Evolutionary conservation across 2,888 invertebrate genomes (phyloP).

Genomic region (Cheiracanthium punctorium): DNA sequence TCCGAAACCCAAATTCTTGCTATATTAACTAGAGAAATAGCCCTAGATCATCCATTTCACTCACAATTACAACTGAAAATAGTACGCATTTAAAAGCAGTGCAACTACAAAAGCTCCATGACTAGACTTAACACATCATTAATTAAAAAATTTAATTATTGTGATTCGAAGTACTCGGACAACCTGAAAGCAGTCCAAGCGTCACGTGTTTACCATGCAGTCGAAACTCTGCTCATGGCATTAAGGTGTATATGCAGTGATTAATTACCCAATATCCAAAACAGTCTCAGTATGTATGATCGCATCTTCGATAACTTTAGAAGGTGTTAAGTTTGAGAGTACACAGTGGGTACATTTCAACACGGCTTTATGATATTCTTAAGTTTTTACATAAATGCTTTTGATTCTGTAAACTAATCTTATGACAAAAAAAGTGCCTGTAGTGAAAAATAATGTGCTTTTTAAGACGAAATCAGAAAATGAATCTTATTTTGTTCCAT

Average conservation of each 20-base stretch:
- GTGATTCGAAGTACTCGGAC: neutral
- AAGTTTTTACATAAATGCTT: too few species aligned
- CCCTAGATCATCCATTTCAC: neutral
- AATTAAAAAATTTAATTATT: conserved; percentile 12
- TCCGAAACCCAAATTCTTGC: neutral
- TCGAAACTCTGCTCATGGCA: neutral
- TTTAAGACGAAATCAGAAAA: too few species aligned
- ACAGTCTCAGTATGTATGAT: too few species aligned
- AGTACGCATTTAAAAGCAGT: neutral
- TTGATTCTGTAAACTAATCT: too few species aligned
- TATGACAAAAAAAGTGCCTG: too few species aligned
- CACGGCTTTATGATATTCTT: too few species aligned
- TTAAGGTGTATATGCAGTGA: neutral
- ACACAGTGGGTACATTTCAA: too few species aligned
- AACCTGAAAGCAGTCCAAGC: neutral
- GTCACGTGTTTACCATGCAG: neutral
- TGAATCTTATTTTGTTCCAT: too few species aligned
- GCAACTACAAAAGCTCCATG: neutral
- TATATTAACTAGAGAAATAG: neutral
- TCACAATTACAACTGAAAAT: neutral
- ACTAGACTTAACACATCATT: neutral
- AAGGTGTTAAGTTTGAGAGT: too few species aligned
- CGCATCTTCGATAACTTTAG: too few species aligned
- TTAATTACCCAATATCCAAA: neutral
- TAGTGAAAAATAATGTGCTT: too few species aligned